phyloP scores from a whole-genome alignment of 2,113 vertebrate species.

The Dromiciops gliroides region DNA sequence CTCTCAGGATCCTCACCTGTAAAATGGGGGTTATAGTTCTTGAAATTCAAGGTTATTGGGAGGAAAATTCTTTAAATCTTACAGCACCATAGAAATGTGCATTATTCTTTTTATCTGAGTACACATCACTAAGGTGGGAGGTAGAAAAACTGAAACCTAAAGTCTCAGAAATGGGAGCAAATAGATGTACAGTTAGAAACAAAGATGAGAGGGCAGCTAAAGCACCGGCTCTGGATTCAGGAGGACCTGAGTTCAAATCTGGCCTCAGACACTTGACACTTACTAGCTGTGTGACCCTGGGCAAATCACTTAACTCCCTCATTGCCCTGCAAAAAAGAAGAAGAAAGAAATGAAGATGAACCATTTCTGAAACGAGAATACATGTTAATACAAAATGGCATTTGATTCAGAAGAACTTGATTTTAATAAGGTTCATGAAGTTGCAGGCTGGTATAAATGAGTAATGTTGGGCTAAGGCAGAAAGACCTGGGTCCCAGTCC shows the following conservation, averaged over 20 bases:
- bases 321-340: too few relatives aligned
- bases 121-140: neutral
- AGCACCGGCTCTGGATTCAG: too few relatives aligned
- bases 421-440: neutral
- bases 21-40: neutral
- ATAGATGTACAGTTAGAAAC: neutral
- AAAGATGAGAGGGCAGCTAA: too few relatives aligned
- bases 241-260: too few relatives aligned
- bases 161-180: constrained; percentile 12
- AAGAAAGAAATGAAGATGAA: neutral
- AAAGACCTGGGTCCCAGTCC: neutral
- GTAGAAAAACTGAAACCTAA: neutral
- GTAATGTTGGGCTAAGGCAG: neutral
- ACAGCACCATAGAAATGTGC: neutral
- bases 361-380: constrained; percentile 36
- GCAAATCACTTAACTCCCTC: too few relatives aligned
- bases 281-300: too few relatives aligned
- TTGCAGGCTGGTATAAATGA: neutral
- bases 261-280: too few relatives aligned
- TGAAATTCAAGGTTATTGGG: neutral
- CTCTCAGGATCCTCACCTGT: neutral
- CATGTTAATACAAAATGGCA: constrained; percentile 44
- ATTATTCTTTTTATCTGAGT: neutral
- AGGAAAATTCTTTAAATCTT: neutral
- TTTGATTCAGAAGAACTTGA: constrained; percentile 37